Conservation (phyloP, 2,113 vertebrate genomes). For the Cisticola juncidis region DNA sequence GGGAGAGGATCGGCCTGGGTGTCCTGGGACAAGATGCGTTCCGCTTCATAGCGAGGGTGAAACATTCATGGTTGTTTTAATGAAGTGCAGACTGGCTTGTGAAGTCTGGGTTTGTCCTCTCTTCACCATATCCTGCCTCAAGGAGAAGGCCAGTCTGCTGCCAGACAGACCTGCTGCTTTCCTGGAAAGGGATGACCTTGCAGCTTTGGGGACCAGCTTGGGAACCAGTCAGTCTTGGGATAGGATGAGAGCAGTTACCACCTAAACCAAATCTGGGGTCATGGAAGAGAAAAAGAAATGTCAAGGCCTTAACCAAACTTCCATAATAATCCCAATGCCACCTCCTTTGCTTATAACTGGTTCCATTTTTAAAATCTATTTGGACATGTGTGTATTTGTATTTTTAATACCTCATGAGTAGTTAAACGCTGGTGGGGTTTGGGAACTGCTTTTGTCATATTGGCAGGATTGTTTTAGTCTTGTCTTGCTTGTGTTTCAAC, state of each 20-base stretch:
- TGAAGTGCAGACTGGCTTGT: neutral
- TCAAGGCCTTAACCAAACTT: conserved; percentile 71
- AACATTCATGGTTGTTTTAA: neutral
- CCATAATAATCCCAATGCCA: conserved; percentile 54
- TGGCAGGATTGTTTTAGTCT: conserved; percentile 60
- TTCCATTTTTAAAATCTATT: conserved; percentile 58
- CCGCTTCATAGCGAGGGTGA: neutral
- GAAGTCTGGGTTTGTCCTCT: neutral
- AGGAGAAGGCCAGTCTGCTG: neutral
- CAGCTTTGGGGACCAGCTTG: conserved; percentile 12
- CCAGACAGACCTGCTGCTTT: neutral
- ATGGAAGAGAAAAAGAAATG: conserved; percentile 37
- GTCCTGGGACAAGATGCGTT: neutral
- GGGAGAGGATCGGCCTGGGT: neutral
- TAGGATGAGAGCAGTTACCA: conserved; percentile 26
- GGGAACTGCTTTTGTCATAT: conserved; percentile 51
- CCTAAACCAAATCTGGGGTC: conserved; percentile 39
- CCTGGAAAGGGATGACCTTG: neutral
- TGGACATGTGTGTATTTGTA: conserved; percentile 60
- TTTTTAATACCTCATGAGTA: conserved; percentile 79
- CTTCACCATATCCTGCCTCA: neutral
- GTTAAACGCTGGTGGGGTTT: conserved; percentile 55
- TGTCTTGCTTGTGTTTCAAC: conserved; percentile 72
- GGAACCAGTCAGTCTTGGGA: conserved; percentile 7
- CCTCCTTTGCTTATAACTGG: conserved; percentile 48